Base-by-base conservation (phyloP, 2,888 invertebrate species). In the Spicauda simplicius region DNA sequence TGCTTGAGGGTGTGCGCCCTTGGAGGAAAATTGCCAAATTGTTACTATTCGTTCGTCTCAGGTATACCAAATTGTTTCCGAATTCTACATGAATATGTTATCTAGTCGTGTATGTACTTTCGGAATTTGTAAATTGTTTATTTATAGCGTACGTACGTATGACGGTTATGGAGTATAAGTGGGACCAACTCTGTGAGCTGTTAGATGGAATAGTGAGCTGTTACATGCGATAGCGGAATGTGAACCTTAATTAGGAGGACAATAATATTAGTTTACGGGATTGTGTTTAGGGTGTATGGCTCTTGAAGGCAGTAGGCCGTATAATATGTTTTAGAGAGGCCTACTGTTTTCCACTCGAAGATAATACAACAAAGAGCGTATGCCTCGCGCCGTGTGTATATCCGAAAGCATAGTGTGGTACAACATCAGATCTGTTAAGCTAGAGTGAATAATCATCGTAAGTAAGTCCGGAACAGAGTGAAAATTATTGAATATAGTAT, bases 31-130 rank as follows among this genome's bases (percentile, higher is more conserved):
- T 90, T 89, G 91, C 91, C 91, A 91, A 91, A 91, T 89, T 88
- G 85, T 90, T 85, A 71, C 60, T 86, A 85, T 86, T 86, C 84
- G 86, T 88, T 87, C 74, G 85, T 87, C 80, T 86, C 82, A 82
- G 88, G 86, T 90, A 88, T 91, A 91, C 91, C 91, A 91, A 91
- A 92, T 88, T 90, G 78, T 86, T 92, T 93, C 93, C 92, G 93
- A 93, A 93, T 90, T 90, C 91, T 93, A 86, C 93, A 93, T 93
- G 93, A 91, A 91, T 88, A 92, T 90, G 86, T 89, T 86, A 92
- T 93, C 93, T 93, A 93, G 93, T 92, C 93, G 83, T 91, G 92
- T 93, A 92, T 91, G 92, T 92, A 89, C 90, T 92, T 90, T 93
- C 93, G 93, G 93, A 93, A 90, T 87, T 54, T 87, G 86, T 89